Base-by-base conservation (phyloP, 2,797 vertebrate genomes). In the Falco biarmicus region DNA sequence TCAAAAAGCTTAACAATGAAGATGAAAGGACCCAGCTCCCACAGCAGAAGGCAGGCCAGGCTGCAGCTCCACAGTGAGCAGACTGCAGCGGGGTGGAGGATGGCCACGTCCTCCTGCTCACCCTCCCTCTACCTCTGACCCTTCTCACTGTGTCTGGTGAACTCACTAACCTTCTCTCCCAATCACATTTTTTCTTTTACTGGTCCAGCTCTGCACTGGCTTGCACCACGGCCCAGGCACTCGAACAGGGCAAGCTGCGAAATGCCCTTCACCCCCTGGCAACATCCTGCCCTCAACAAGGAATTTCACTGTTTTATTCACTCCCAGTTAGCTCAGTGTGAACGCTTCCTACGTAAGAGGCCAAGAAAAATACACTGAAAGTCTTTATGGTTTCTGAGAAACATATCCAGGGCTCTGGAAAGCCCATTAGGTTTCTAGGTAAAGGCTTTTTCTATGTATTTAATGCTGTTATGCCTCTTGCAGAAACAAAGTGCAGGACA, bases 341-440 rank as follows among this genome's bases (percentile, higher is more conserved):
- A 91, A 77, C 4, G 16, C 53, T 79, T 87, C 61, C 79, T 53
- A 34, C 0, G 0, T 29, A 84, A 76, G 50, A 6, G 69, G 41
- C 29, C 57, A 78, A 56, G 64, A 80, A 77, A 95, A 88, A 92
- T 6, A 66, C 0, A 1, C 26, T 41, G 53, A 85, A 82, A 91
- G 56, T 16, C 75, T 91, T 54, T 53, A 57, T 13, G 29, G 64
- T 34, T 94, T 89, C 87, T 89, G 60, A 91, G 71, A 93, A 92
- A 74, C 74, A 70, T 2, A 51, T 31, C 28, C 43, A 85, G 68
- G 45, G 41, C 71, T 74, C 84, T 54, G 41, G 48, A 84, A 89
- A 87, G 48, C 28, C 64, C 87, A 77, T 56, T n/a, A 85, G 29
- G 37, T 78, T 83, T 78, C 92, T 6, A 45, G 68, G 63, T 84